A percentile compares a stretch with the other conserved stretches of the same genome.
These are phyloP conservation scores for Sialia sialis DNA, from an alignment of 2,113 vertebrate genomes.

Conservation along the genomic window DNA sequence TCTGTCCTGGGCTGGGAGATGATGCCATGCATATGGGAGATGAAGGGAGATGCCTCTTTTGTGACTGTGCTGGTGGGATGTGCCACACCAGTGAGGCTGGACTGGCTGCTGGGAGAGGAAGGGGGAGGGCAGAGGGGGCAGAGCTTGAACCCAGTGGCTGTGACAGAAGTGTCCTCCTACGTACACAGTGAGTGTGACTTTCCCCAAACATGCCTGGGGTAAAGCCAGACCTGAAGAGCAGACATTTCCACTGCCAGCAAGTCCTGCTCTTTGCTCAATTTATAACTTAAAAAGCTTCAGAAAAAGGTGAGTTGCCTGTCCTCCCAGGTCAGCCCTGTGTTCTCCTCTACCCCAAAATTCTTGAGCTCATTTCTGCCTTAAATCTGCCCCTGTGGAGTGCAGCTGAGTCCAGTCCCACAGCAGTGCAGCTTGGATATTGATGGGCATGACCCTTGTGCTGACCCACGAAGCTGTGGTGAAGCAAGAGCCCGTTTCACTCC, in stretches of 20 bases:
- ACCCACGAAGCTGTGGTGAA: accelerated
- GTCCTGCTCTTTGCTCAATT: neutral
- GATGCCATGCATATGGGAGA: neutral
- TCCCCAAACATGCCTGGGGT: neutral
- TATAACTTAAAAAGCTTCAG: neutral
- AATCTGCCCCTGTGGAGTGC: neutral
- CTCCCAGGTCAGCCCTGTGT: neutral
- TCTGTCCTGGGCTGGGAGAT: neutral
- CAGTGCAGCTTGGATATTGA: neutral
- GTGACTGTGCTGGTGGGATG: neutral
- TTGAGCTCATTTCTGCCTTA: neutral
- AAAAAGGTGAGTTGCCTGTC: neutral
- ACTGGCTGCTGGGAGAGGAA: neutral
- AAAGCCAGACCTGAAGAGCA: neutral
- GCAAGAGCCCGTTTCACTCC: neutral
- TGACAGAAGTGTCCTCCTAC: neutral
- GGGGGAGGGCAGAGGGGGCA: neutral
- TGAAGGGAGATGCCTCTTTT: neutral
- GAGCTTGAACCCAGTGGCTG: neutral
- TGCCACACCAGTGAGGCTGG: neutral
- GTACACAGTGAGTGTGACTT: neutral
- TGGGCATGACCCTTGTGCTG: neutral
- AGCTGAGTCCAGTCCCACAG: neutral
- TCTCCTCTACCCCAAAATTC: neutral
- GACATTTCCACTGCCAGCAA: neutral